Percentiles rank a stretch among this genome's conserved stretches.
Evolutionary conservation across 2,113 vertebrate genomes (phyloP).

Genomic region (Otolemur garnettii): DNA sequence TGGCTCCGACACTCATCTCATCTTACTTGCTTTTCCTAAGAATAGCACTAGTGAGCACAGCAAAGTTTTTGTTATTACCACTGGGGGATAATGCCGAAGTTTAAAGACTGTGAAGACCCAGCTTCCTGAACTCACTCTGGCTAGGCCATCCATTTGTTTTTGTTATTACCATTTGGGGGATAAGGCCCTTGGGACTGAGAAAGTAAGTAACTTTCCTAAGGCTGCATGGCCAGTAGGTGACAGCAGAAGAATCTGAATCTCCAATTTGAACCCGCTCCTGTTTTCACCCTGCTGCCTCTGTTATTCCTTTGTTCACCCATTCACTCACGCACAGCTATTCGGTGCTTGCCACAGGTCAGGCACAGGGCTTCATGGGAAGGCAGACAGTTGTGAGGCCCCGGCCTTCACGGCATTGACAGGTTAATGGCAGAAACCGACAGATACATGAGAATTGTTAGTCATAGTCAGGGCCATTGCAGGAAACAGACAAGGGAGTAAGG

Average conservation of each 20-base stretch:
- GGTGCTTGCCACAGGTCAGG: fast-evolving
- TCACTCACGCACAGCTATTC: fast-evolving
- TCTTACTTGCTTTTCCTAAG: fast-evolving
- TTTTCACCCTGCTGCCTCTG: neutral
- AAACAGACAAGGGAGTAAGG: neutral
- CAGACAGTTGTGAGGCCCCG: neutral
- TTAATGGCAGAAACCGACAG: neutral
- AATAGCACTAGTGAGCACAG: neutral
- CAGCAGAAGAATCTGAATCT: neutral
- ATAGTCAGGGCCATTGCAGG: neutral
- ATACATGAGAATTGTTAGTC: neutral
- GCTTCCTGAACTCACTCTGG: neutral
- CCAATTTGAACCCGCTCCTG: neutral
- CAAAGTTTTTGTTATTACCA: neutral
- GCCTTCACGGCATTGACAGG: neutral
- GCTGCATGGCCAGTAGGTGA: neutral
- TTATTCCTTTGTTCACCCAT: neutral
- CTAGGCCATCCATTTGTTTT: neutral
- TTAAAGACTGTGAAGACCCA: neutral
- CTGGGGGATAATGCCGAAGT: neutral
- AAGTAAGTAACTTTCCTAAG: neutral
- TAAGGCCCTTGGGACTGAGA: neutral
- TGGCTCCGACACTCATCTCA: neutral
- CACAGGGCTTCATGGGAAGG: fast-evolving
- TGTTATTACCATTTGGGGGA: neutral